Evolutionary conservation across 2,797 vertebrate species (phyloP), one percentile per base, ranked within the genome.

Genomic region (Sus cebifrons): DNA sequence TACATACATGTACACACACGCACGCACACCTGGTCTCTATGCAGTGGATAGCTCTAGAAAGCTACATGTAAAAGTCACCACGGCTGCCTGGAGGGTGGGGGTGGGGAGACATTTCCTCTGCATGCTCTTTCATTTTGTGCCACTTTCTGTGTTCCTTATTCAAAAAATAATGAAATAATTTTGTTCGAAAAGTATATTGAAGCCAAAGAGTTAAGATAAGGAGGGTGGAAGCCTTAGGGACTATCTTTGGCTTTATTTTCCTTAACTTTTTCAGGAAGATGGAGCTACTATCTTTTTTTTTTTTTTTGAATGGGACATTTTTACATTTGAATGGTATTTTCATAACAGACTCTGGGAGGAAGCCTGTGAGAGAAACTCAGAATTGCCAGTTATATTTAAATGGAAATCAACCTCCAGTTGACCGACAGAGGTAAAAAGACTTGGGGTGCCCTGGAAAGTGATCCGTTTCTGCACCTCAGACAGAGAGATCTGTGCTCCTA

Each of bases 11-110:
- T 4, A 56, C 29, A 71, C 3, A 14, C n/a, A 71, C 20, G 8
- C 52, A 8, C 16, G 2, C 11, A 32, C 25, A 3, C 0, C 13
- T 4, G 60, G 40, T 62, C 5, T 6, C 0, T 21, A 1, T 15
- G 52, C n/a, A 36, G 20, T 9, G 25, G 27, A 36, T 20, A 49
- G 7, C 62, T 60, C 60, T 25, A 56, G 62, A 73, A 67, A 77
- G 74, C 18, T 16, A 17, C 20, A 4, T 8, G 29, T 5, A 18
- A 52, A 68, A 52, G 15, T 17, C 27, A 9, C 1, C 0, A 0
- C 52, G 20, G 79, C 7, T 68, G 29, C 14, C 25, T 36, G 12
- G 60, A 52, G 32, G n/a, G 15, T 9, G 6, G 2, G n/a, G n/a
- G 5, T 44, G 13, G 64, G 58, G 44, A 64, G 60, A 27, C 8